These are phyloP conservation scores for Zootermopsis nevadensis DNA, from an alignment of 2,888 invertebrate genomes.

Conservation along the genomic window DNA sequence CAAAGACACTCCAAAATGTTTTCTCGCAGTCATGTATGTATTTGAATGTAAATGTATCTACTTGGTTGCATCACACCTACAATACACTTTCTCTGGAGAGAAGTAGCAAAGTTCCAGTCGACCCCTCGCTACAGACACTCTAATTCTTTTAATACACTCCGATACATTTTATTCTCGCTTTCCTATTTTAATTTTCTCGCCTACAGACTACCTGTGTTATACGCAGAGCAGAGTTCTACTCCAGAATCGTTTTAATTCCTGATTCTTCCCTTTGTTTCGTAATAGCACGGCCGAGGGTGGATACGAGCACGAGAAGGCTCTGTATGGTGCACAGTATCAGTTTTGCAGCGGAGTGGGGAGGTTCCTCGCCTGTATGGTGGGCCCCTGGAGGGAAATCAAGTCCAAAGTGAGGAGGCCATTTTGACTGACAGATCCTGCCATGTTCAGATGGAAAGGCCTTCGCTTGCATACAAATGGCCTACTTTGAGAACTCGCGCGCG, in stretches of 20 bases:
- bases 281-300: slow-evolving; percentile 41
- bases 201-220: slow-evolving; percentile 33
- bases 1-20: too few species aligned
- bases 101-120: too few species aligned
- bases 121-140: slow-evolving; percentile 13
- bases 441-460: slow-evolving; percentile 63
- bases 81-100: too few species aligned
- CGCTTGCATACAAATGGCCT: slow-evolving; percentile 64
- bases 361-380: slow-evolving; percentile 47
- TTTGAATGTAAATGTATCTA: too few species aligned
- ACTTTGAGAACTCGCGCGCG: slow-evolving; percentile 60
- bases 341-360: slow-evolving; percentile 24
- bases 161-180: slow-evolving; percentile 29
- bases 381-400: slow-evolving; percentile 60
- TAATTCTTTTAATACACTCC: slow-evolving; percentile 35
- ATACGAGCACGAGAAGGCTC: slow-evolving; percentile 12
- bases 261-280: slow-evolving; percentile 47
- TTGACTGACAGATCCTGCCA: slow-evolving; percentile 65
- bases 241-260: slow-evolving; percentile 51
- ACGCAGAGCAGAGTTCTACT: slow-evolving; percentile 2
- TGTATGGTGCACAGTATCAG: slow-evolving; percentile 39
- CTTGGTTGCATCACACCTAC: too few species aligned
- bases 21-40: too few species aligned
- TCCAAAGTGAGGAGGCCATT: slow-evolving; percentile 60
- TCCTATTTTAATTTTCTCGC: slow-evolving; percentile 40